A percentile compares a stretch with the other conserved stretches of the same genome.
Evolutionary conservation across 2,113 vertebrate genomes (phyloP).

Genomic region (Macrotis lagotis): DNA sequence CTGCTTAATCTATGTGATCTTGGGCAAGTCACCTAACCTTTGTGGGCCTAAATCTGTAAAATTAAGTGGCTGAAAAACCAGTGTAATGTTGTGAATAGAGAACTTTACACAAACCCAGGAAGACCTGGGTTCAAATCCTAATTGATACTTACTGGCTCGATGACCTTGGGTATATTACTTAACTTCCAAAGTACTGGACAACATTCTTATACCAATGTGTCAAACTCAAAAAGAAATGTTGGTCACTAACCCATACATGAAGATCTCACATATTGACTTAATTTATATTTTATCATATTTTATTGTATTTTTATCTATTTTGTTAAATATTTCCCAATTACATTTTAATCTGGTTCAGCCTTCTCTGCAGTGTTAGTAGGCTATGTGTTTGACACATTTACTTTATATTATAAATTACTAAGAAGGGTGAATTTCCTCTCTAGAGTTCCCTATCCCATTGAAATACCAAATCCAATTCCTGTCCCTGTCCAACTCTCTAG

Average conservation of each 20-base stretch:
- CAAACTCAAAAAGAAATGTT: neutral
- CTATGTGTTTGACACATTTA: neutral
- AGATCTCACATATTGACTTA: neutral
- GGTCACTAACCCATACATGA: neutral
- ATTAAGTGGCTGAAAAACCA: neutral
- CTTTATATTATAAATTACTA: neutral
- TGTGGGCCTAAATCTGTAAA: neutral
- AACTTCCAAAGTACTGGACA: neutral
- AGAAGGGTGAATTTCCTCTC: neutral
- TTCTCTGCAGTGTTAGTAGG: neutral
- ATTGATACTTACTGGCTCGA: neutral
- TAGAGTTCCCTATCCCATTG: neutral
- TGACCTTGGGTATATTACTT: neutral
- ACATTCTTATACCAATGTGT: neutral
- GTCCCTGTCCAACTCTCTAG: neutral
- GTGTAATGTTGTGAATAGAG: neutral
- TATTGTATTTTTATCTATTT: neutral
- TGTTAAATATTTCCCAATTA: neutral
- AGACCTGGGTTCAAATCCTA: neutral
- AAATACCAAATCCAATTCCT: neutral
- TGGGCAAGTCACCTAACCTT: neutral
- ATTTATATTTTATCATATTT: neutral
- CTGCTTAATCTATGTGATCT: neutral
- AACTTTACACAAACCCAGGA: neutral
- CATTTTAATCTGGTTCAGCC: neutral